These are phyloP conservation scores for Acridotheres tristis DNA, from an alignment of 2,797 vertebrate genomes.

Conservation along the genomic window DNA sequence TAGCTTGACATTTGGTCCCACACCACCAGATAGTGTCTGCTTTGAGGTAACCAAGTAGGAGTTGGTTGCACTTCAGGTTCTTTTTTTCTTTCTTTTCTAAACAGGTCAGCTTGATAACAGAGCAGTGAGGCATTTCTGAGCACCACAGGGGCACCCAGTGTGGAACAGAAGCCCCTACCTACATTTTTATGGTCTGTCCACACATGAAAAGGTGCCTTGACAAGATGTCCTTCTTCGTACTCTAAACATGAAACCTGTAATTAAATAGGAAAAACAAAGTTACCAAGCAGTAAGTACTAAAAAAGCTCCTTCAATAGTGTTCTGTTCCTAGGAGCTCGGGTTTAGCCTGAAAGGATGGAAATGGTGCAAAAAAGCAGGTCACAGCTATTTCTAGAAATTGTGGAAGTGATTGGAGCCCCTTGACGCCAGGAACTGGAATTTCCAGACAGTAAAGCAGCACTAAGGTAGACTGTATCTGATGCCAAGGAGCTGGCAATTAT, in stretches of 20 bases:
- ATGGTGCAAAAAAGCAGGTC: conserved; percentile 48
- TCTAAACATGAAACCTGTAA: conserved; percentile 64
- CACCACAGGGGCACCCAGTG: neutral
- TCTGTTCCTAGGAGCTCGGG: conserved; percentile 34
- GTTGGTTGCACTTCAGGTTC: neutral
- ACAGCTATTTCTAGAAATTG: conserved; percentile 65
- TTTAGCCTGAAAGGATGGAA: conserved; percentile 31
- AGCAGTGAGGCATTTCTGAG: neutral
- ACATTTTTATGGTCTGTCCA: conserved; percentile 26
- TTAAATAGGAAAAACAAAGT: conserved; percentile 27
- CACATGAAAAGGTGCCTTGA: conserved; percentile 57
- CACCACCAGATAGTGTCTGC: neutral
- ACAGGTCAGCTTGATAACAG: conserved; percentile 7
- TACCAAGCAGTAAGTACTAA: conserved; percentile 16
- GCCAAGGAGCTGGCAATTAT: neutral
- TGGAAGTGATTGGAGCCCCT: conserved; percentile 46
- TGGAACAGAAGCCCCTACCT: conserved; percentile 21
- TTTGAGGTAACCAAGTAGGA: conserved; percentile 4
- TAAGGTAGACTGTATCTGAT: neutral
- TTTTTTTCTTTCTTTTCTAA: neutral
- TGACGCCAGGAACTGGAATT: conserved; percentile 56
- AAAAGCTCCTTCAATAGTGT: conserved; percentile 35
- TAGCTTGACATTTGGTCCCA: conserved; percentile 60
- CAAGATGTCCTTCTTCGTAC: conserved; percentile 32
- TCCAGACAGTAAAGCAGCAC: conserved; percentile 17